A percentile compares a stretch with the other conserved stretches of the same genome.
Evolutionary conservation across 2,797 vertebrate genomes (phyloP).

Genomic region (Crenichthys baileyi): DNA sequence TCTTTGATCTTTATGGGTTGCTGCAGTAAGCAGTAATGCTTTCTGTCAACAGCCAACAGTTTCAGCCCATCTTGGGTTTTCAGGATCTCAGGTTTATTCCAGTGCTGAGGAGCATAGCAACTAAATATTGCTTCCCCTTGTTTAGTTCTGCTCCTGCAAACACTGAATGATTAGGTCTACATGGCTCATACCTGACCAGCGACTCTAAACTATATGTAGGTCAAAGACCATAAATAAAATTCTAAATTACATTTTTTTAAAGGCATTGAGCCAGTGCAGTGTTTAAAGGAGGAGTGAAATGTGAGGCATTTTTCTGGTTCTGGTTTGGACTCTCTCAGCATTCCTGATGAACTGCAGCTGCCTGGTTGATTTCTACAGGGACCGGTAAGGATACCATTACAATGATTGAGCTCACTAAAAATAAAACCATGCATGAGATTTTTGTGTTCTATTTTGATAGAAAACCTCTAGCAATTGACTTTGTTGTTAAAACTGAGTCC

Average conservation of each 20-base stretch:
- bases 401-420: neutral
- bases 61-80: neutral
- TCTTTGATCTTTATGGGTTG: neutral
- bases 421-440: neutral
- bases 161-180: neutral
- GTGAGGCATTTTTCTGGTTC: neutral
- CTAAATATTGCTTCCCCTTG: neutral
- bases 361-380: neutral
- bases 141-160: neutral
- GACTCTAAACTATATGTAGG: neutral
- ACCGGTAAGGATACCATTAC: neutral
- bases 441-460: neutral
- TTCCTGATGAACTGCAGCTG: neutral
- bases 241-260: neutral
- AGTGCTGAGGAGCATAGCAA: neutral
- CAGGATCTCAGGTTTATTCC: neutral
- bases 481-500: neutral
- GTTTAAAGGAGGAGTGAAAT: neutral
- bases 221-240: neutral
- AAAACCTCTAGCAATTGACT: neutral
- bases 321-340: neutral
- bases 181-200: neutral
- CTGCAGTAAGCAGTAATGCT: neutral
- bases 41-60: neutral
- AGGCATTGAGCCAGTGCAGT: neutral